Base-by-base conservation (phyloP, 2,888 invertebrate genomes). In the Eupeodes luniger region DNA sequence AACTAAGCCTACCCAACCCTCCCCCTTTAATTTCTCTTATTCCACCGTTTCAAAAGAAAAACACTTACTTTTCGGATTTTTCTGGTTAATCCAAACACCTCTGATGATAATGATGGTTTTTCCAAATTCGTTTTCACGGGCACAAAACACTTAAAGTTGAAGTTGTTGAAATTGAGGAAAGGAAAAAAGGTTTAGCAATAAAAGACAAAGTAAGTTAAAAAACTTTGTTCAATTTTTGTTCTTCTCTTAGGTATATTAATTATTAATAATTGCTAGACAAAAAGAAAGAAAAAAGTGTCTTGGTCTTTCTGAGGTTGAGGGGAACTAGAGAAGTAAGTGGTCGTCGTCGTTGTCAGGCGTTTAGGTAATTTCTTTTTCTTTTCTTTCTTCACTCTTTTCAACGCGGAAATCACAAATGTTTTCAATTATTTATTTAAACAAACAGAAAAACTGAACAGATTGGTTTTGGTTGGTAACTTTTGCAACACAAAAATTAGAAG, bases 401-500 rank as follows among this genome's bases (percentile, higher is more conserved):
- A 72, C 66, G 27, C 47, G 47, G 61, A 75, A 66, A 72, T 61
- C 76, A 70, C 51, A 62, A 57, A 47, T n/a, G 10, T 78, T 82
- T 51, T 47, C 1, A 77, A 67, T 85, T 57, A 57, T 57, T 57
- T 55, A 62, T 49, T 44, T 19, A 59, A 72, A 27, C 27, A 57
- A 40, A 79, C 59, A 61, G n/a, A 76, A 55, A 70, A 74, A 81
- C 49, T 70, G 11, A 84, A 79, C 59, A 66, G 79, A 80, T 77
- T 76, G 4, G 16, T 11, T 70, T 69, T 44, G 4, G 4, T 44
- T 70, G 75, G 49, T 72, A 9, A 84, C 80, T 76, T 80, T 80
- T 70, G 80, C 67, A 80, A 84, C 86, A 84, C 80, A 80, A 87
- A 84, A 84, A 67, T 49, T 67, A 36, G 70, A 87, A 79, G 75